These are phyloP conservation scores for Fulmarus glacialis DNA, from an alignment of 2,113 vertebrate genomes.

Conservation along the genomic window DNA sequence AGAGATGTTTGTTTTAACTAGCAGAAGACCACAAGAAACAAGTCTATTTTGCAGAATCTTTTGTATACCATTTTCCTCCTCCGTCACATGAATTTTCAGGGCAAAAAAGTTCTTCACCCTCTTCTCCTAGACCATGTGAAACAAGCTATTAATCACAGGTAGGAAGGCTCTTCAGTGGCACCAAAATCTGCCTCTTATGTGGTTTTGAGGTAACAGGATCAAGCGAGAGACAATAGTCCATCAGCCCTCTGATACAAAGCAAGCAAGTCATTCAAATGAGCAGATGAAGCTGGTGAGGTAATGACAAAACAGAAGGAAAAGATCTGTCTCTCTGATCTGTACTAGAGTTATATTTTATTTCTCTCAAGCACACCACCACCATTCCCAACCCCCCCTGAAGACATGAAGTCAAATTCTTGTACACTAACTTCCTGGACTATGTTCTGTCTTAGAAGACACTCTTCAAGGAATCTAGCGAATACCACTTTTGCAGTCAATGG, in stretches of 20 bases:
- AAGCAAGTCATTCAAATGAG: not conserved
- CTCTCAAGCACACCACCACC: not conserved
- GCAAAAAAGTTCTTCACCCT: not conserved
- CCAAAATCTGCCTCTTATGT: not conserved
- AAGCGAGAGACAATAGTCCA: not conserved
- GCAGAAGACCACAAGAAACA: not conserved
- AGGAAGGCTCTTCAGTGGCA: not conserved
- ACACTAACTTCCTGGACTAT: not conserved
- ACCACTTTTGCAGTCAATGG: not conserved
- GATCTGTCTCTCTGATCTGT: not conserved
- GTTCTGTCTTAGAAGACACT: not conserved
- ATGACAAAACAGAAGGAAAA: not conserved
- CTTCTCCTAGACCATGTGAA: not conserved
- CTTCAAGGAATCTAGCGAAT: not conserved
- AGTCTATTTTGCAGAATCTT: not conserved
- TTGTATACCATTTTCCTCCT: not conserved
- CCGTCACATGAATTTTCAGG: not conserved
- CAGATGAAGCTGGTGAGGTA: not conserved
- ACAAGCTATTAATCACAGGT: not conserved
- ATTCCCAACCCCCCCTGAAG: rapidly evolving
- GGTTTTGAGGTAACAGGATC: not conserved
- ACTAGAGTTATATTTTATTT: not conserved
- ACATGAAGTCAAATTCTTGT: not conserved
- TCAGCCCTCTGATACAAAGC: not conserved
- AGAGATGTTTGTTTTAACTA: not conserved